Base-by-base conservation (phyloP, 2,888 invertebrate genomes). In the Nycteola revayana region DNA sequence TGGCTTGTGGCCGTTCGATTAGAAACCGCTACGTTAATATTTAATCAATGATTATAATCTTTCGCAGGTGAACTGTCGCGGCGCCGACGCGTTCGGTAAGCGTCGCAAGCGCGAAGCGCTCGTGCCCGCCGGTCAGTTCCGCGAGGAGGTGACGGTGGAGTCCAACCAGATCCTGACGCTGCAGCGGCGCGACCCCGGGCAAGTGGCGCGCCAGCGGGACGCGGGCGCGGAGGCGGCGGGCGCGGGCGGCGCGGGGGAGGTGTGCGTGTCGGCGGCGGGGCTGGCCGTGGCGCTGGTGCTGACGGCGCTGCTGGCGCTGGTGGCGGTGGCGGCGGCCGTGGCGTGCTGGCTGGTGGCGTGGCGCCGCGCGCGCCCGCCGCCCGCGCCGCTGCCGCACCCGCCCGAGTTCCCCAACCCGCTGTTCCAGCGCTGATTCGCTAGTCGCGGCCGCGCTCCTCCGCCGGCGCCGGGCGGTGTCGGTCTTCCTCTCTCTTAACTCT, bases 291-390 rank as follows among this genome's bases (percentile, higher is more conserved):
- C 97, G 53, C 90, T 97, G 66, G 95, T 97, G 48, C 94, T 98
- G 73, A 98, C 97, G 51, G 97, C 97, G 29, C 91, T 97, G 44
- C 85, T 98, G 68, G 97, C 97, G 38, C 90, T 98, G 49, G 97
- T 97, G 40, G 97, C 97, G 37, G 97, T 98, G 36, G 97, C 97
- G 14, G 95, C 97, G 30, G 97, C 97, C 36, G 97, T 97, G 38
- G 97, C 96, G 45, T 97, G 97, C 83, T 98, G 97, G 97, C 91
- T 97, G 51, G 95, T 97, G 92, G 97, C 97, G 60, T 97, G 97
- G 89, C 89, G 97, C 55, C 92, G 96, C 60, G 92, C 95, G 69
- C 95, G 96, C 32, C 96, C 96, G 66, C 92, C 95, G 31, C 92
- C 95, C 48, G 97, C 97, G 23, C 97, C 97, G 27, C 90, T 97